Conservation (phyloP, 2,113 vertebrate species). For the Osmerus mordax region DNA sequence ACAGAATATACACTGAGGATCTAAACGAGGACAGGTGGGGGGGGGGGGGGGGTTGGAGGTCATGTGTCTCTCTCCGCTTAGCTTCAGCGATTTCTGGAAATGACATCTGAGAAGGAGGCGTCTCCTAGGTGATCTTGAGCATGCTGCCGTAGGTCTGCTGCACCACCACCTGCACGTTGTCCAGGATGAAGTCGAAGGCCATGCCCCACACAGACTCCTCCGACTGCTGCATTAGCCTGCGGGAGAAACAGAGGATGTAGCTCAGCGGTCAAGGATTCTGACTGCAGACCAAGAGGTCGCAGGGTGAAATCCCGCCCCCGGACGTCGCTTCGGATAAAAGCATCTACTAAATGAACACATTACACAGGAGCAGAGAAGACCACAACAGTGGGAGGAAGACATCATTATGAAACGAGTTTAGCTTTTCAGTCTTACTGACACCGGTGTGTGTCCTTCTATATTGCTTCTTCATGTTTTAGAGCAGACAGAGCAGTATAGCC, state of each 20-base stretch:
- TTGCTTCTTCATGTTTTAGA: too few relatives aligned
- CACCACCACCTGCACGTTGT: conserved; percentile 97
- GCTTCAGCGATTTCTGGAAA: conserved; percentile 16
- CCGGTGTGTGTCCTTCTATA: too few relatives aligned
- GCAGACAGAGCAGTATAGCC: too few relatives aligned
- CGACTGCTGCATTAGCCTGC: conserved; percentile 94
- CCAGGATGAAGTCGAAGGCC: conserved; percentile 99
- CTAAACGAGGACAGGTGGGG: not conserved
- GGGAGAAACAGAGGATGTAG: not conserved
- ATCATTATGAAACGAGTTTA: too few relatives aligned
- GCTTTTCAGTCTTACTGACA: too few relatives aligned
- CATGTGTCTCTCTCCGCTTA: too few relatives aligned
- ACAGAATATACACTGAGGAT: not conserved
- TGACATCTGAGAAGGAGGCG: too few relatives aligned
- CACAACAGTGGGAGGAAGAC: too few relatives aligned
- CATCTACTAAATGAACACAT: too few relatives aligned
- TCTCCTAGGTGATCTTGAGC: conserved; percentile 83
- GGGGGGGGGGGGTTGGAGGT: not conserved
- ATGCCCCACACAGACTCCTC: conserved; percentile 98
- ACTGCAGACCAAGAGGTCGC: not conserved
- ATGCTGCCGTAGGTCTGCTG: conserved; percentile 97
- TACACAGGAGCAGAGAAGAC: too few relatives aligned
- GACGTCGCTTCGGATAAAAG: too few relatives aligned
- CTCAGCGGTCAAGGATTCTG: not conserved
- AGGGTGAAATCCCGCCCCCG: too few relatives aligned